Base-by-base conservation (phyloP, 2,113 vertebrate species). In the Apteryx owenii region DNA sequence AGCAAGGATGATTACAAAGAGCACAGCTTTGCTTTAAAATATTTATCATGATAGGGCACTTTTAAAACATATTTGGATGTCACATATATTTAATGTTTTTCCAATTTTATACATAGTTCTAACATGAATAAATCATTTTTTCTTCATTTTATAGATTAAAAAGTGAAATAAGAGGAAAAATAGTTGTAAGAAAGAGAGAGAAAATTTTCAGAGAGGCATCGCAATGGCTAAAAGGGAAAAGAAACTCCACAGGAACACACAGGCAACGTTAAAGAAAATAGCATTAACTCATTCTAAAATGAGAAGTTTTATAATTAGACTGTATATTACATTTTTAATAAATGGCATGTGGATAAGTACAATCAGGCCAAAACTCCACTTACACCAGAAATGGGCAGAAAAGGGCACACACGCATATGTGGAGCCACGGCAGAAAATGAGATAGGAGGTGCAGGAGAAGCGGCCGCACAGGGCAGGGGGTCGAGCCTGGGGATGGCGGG, bases 391-490 rank as follows among this genome's bases (percentile, higher is more conserved):
- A 16, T 3, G 0, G 38, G 20, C 73, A 79, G 36, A 16, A 26
- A 65, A 66, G 10, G 38, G 42, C 19, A 14, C 0, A 1, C 25
- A 17, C 0, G 0, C n/a, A 23, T 8, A 2, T 14, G 42, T 31
- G 56, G 28, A 56, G 53, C 6, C 54, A 56, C 29, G 26, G 54
- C 54, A 56, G 54, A 17, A 56, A 56, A 29, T 17, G 26, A 56
- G 54, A 29, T 20, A 11, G 28, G 54, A 29, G 56, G 28, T 31
- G 56, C 56, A 31, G 56, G 56, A 58, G 29, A 58, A 29, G 56
- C 18, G 56, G 56, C 56, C 28, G 14, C 28, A 58, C 29, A 31
- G 56, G 56, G 9, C 56, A 31, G 16, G 29, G 28, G 28, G 44
- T 14, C 14, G 44, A 46, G 44, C 44, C 16, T 5, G 6, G 44